These are phyloP conservation scores for Mythimna albipuncta DNA, from an alignment of 2,888 invertebrate species.

Conservation along the genomic window DNA sequence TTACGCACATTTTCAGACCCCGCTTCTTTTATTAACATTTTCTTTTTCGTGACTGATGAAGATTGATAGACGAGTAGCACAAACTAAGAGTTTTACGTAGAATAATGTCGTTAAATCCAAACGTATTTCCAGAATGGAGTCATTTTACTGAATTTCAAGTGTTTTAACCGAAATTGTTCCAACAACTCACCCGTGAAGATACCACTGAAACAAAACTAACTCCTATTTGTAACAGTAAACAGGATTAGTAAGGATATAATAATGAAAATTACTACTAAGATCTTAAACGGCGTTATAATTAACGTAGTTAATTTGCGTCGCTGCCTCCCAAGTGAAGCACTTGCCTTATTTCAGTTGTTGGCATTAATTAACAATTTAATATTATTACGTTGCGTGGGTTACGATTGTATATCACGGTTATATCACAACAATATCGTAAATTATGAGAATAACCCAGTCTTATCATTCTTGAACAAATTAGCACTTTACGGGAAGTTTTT, in stretches of 20 bases:
- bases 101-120: background rate
- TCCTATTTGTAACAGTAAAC: slow-evolving; percentile 31
- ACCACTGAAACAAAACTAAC: slow-evolving; percentile 20
- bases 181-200: background rate
- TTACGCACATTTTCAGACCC: background rate
- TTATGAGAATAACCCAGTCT: slow-evolving; percentile 51
- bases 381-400: slow-evolving; percentile 55
- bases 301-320: slow-evolving; percentile 39
- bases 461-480: slow-evolving; percentile 44
- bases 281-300: slow-evolving; percentile 43
- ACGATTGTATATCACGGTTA: slow-evolving; percentile 66
- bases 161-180: slow-evolving; percentile 8
- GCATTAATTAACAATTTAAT: slow-evolving; percentile 68
- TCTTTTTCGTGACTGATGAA: background rate
- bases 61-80: background rate
- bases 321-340: slow-evolving; percentile 24
- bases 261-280: slow-evolving; percentile 30
- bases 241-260: slow-evolving; percentile 36
- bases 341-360: slow-evolving; percentile 57
- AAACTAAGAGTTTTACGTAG: background rate
- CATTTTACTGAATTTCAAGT: background rate
- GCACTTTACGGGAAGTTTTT: slow-evolving; percentile 20
- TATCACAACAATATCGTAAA: slow-evolving; percentile 63
- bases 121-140: background rate
- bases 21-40: background rate